Base-by-base conservation (phyloP, 1,140 invertebrate genomes). In the Wasmannia auropunctata region DNA sequence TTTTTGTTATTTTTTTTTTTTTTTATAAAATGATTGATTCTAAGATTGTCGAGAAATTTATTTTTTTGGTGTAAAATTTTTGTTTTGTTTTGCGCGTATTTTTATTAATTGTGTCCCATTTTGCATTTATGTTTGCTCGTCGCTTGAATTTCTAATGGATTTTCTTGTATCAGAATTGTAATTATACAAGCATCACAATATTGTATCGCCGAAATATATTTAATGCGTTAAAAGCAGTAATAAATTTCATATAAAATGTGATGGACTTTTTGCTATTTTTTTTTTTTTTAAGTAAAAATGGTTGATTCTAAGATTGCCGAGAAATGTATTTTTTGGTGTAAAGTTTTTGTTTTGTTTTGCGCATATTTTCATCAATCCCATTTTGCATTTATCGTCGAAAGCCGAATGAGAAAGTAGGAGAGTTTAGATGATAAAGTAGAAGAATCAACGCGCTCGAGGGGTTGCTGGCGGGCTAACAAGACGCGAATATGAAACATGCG, bases 401-500 rank as follows among this genome's bases (percentile, higher is more conserved):
- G 10, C 10, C 25, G 40, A 28, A 10, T 51, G 22, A 34, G 49
- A 43, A 7, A 49, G 2, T 6, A 16, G 7, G 51, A 67, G 25
- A 25, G 34, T 65, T 40, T 25, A 34, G 34, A 19, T 14, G 28
- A 37, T 10, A 37, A 65, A 25, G 5, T 28, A 37, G 3, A 51
- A 83, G n/a, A 34, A 83, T 72, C 19, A 46, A 43, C 22, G 56
- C 6, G 31, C 34, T 72, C 19, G 4, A 56, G 51, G n/a, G n/a
- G 76, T 79, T 43, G 10, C 11, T 58, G 19, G 51, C 11, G 4
- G 11, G 25, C 51, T 31, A n/a, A 58, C 11, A 83, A 83, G 54
- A 72, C 25, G 37, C 25, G 19, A 10, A 83, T 54, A 83, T 43
- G 37, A 83, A 72, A 60, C 28, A 43, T 34, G 67, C 11, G 67